Evolutionary conservation across 2,797 vertebrate genomes (phyloP).

Genomic region (Tragelaphus oryx): DNA sequence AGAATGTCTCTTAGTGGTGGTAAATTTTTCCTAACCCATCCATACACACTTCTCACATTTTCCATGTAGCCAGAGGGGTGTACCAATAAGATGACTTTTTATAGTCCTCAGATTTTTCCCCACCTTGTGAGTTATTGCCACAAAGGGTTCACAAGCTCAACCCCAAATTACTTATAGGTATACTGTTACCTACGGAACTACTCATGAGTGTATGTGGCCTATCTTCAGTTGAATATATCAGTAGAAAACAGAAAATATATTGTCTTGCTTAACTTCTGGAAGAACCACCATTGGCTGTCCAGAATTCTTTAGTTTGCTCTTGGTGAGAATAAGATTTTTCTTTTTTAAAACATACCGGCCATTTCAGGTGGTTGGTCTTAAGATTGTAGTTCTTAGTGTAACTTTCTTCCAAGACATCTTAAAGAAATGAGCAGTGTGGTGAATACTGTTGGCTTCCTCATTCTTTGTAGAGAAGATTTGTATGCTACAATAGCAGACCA

Average conservation of each 20-base stretch:
- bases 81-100: neutral
- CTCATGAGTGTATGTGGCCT: neutral
- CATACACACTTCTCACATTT: neutral
- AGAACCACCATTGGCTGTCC: neutral
- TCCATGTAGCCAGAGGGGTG: neutral
- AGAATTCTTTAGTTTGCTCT: slow-evolving; percentile 28
- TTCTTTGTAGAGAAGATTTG: slow-evolving; percentile 24
- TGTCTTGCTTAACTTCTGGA: neutral
- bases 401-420: slow-evolving; percentile 8
- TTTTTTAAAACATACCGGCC: neutral
- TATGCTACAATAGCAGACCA: neutral
- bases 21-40: neutral
- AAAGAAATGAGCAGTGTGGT: neutral
- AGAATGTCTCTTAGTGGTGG: neutral
- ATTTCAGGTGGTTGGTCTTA: neutral
- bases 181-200: neutral
- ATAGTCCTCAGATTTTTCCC: neutral
- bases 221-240: slow-evolving; percentile 4
- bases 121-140: neutral
- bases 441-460: neutral
- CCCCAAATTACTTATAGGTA: neutral
- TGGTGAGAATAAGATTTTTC: slow-evolving; percentile 10
- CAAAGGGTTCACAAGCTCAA: neutral
- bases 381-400: slow-evolving; percentile 17
- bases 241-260: neutral